phyloP scores from a whole-genome alignment of 2,797 vertebrate species.

The Coendou prehensilis region DNA sequence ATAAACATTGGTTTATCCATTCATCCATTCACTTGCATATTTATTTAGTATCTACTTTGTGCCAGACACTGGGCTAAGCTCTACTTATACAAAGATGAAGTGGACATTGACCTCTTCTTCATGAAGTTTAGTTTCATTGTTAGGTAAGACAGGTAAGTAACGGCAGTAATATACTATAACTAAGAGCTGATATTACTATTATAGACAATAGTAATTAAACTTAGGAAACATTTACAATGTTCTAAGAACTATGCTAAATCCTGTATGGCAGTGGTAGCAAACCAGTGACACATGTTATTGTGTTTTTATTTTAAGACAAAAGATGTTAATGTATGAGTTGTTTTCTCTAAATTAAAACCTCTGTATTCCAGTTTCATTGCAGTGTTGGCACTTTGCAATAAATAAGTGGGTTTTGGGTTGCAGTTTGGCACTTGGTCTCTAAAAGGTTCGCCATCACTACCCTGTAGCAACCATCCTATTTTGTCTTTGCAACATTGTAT shows the following conservation, averaged over 20 bases:
- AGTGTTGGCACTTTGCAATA: background rate
- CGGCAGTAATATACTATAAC: background rate
- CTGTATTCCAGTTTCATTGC: background rate
- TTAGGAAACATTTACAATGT: background rate
- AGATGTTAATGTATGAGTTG: background rate
- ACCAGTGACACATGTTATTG: background rate
- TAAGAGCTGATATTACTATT: background rate
- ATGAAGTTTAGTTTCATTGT: slow-evolving; percentile 27
- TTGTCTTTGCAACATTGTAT: background rate
- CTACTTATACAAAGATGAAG: background rate
- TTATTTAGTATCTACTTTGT: background rate
- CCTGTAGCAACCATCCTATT: background rate
- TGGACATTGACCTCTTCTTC: background rate
- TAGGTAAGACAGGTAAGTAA: slow-evolving; percentile 25
- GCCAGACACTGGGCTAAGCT: background rate
- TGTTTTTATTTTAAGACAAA: background rate
- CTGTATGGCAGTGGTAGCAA: background rate
- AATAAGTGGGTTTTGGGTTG: background rate
- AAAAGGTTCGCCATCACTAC: background rate
- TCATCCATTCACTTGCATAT: background rate
- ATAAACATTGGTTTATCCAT: background rate
- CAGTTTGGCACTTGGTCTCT: background rate
- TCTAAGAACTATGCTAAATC: background rate
- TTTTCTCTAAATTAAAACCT: background rate
- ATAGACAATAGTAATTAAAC: background rate